phyloP scores from a whole-genome alignment of 2,113 vertebrate genomes.

The Oreochromis niloticus region DNA sequence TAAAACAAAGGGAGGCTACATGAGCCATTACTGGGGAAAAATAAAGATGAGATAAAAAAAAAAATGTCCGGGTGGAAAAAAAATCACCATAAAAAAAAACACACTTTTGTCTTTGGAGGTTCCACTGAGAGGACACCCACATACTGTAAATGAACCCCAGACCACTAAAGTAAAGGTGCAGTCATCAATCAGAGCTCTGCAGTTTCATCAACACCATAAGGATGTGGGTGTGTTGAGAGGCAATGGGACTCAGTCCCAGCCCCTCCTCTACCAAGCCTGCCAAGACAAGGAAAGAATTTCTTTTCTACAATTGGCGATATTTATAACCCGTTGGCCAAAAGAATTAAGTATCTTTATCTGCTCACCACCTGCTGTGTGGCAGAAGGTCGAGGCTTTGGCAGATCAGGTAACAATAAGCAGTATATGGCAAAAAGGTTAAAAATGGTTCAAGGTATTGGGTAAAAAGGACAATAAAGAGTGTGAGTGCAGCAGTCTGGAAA shows the following conservation, averaged over 20 bases:
- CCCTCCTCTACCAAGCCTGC: background rate
- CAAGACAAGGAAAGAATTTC: background rate
- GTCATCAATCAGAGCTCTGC: constrained; percentile 59
- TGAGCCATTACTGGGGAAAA: constrained; percentile 6
- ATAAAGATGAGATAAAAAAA: background rate
- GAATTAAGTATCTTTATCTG: background rate
- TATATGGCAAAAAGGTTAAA: background rate
- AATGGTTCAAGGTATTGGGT: background rate
- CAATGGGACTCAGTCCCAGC: background rate
- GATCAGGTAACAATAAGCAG: constrained; percentile 13
- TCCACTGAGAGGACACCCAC: constrained; percentile 33
- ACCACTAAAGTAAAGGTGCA: background rate
- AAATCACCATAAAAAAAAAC: background rate
- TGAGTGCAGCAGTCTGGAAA: constrained; percentile 23
- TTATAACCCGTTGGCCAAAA: constrained; percentile 16
- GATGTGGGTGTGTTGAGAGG: constrained; percentile 39
- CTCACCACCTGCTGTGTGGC: constrained; percentile 14
- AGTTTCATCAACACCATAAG: constrained; percentile 30
- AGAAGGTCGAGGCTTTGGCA: background rate
- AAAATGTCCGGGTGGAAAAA: background rate
- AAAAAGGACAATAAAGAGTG: background rate
- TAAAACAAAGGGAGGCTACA: constrained; percentile 3
- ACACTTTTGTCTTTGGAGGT: constrained; percentile 21
- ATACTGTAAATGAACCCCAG: constrained; percentile 32
- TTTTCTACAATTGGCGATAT: background rate